These are phyloP conservation scores for Balaeniceps rex DNA, from an alignment of 2,113 vertebrate genomes.

Conservation along the genomic window DNA sequence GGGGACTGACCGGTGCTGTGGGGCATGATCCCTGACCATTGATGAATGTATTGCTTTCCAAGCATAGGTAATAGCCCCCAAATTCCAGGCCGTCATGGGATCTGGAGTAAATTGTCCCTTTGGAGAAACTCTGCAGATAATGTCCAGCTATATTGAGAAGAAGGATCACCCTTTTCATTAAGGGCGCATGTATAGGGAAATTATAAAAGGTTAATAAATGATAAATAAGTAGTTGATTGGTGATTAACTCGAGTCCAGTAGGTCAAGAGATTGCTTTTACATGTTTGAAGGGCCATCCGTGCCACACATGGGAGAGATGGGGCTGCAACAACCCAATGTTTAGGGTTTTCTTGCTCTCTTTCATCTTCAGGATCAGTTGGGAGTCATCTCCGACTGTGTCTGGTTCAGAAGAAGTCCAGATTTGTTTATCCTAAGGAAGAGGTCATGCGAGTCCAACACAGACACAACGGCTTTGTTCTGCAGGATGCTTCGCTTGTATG, in stretches of 20 bases:
- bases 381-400: background rate
- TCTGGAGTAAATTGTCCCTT: background rate
- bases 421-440: slow-evolving; percentile 44
- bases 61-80: background rate
- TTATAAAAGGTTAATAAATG: background rate
- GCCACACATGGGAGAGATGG: background rate
- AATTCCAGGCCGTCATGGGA: background rate
- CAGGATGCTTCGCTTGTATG: background rate
- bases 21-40: background rate
- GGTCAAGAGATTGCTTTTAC: background rate
- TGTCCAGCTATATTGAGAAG: background rate
- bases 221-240: background rate
- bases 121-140: background rate
- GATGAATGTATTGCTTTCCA: background rate
- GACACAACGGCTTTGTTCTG: slow-evolving; percentile 18
- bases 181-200: background rate
- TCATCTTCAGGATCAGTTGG: background rate
- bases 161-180: background rate
- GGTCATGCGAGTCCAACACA: background rate
- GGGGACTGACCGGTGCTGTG: background rate
- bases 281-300: background rate
- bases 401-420: background rate
- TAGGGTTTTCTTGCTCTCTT: background rate
- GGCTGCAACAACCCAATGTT: background rate
- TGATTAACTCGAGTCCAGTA: background rate